Evolutionary conservation across 2,888 invertebrate genomes (phyloP).

Genomic region (Cephus nigrinus): DNA sequence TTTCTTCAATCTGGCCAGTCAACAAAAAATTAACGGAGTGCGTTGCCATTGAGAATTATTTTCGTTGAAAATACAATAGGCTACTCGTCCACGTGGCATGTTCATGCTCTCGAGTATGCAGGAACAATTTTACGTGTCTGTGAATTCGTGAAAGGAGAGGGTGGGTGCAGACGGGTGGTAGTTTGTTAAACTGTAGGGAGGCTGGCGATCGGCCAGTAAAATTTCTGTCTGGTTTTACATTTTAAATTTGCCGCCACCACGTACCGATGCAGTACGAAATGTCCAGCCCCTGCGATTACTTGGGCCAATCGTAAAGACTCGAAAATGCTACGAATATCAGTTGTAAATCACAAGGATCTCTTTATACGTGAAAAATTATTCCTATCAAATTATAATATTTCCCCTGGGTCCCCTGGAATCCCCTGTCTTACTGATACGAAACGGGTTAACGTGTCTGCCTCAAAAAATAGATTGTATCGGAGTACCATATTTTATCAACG

Average conservation of each 20-base stretch:
- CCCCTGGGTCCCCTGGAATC: not conserved
- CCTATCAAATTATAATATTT: constrained; percentile 5
- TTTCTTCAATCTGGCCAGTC: no score
- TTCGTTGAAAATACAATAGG: not conserved
- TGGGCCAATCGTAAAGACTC: not conserved
- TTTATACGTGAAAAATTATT: constrained; percentile 27
- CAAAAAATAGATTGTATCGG: not conserved
- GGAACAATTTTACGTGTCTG: constrained; percentile 23
- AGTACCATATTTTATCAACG: not conserved
- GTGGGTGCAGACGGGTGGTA: constrained; percentile 25
- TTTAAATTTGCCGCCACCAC: not conserved
- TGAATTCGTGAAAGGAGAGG: constrained; percentile 18
- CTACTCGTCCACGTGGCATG: not conserved
- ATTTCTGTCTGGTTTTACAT: constrained; percentile 28
- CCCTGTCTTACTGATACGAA: not conserved
- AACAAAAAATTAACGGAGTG: not conserved
- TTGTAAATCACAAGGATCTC: no score
- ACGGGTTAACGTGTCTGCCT: not conserved
- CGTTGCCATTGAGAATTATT: not conserved
- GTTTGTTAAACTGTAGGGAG: constrained; percentile 29
- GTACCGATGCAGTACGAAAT: not conserved
- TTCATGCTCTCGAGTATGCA: not conserved
- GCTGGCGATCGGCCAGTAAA: constrained; percentile 36
- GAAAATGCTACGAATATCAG: not conserved
- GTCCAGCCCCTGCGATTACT: not conserved